These are phyloP conservation scores for Neomorphus geoffroyi DNA, from an alignment of 2,797 vertebrate species.

Conservation along the genomic window DNA sequence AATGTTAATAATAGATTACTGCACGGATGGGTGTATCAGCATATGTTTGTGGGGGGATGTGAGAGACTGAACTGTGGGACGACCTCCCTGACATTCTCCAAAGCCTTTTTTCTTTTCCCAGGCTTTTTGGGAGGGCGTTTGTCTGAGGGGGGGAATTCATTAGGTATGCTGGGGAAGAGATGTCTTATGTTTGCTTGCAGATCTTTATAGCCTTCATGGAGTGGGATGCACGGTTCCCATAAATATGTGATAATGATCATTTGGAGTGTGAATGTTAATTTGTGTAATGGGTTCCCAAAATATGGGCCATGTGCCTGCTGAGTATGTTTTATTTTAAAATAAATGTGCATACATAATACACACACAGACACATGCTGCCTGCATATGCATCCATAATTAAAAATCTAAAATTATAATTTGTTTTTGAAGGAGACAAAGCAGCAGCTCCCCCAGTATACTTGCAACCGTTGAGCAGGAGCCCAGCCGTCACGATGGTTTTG, in stretches of 20 bases:
- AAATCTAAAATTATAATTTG: constrained; percentile 62
- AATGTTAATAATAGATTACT: constrained; percentile 29
- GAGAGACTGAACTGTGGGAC: constrained; percentile 16
- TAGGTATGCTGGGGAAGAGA: neutral
- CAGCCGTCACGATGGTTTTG: constrained; percentile 57
- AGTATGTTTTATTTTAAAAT: constrained; percentile 64
- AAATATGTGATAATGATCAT: constrained; percentile 53
- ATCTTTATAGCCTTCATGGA: constrained; percentile 6
- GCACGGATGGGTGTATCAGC: neutral
- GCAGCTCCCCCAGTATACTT: neutral
- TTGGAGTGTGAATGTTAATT: constrained; percentile 59
- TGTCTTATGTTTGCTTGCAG: constrained; percentile 29
- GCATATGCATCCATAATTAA: constrained; percentile 42
- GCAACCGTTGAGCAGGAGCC: constrained; percentile 36
- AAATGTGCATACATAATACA: constrained; percentile 39
- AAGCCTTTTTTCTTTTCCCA: constrained; percentile 27
- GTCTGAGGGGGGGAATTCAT: neutral
- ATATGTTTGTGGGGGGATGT: constrained; percentile 9
- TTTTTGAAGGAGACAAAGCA: constrained; percentile 56
- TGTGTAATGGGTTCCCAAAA: constrained; percentile 51
- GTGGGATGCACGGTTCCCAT: constrained; percentile 25
- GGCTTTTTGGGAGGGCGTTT: neutral
- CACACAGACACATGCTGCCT: constrained; percentile 45
- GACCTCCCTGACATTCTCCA: constrained; percentile 52
- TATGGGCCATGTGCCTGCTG: constrained; percentile 45